Evolutionary conservation across 2,113 vertebrate species (phyloP).

Genomic region (Ascaphus truei): DNA sequence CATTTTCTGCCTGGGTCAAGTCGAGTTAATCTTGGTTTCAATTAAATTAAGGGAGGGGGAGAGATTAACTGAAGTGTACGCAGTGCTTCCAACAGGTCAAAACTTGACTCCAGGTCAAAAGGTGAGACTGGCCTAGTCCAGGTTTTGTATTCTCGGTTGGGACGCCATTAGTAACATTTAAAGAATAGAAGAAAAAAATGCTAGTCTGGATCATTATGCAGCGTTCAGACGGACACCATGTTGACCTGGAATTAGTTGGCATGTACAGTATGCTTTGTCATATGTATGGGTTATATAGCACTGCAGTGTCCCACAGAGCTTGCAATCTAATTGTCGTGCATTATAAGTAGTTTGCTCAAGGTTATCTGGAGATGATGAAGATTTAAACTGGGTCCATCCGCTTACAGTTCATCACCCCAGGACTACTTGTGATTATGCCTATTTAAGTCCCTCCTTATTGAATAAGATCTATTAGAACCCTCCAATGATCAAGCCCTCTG

Average conservation of each 20-base stretch:
- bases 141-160: too few species aligned
- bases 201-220: background rate
- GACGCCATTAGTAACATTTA: too few species aligned
- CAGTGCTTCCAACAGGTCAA: background rate
- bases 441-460: background rate
- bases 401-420: background rate
- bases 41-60: background rate
- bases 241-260: too few species aligned
- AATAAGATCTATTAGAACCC: too few species aligned
- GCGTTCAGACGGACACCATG: too few species aligned
- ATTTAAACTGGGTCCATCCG: slow-evolving; percentile 7
- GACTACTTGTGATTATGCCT: background rate
- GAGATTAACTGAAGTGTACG: background rate
- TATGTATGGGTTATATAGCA: background rate
- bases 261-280: background rate
- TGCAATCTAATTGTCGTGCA: slow-evolving; percentile 4
- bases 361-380: slow-evolving; percentile 13
- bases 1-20: slow-evolving; percentile 19
- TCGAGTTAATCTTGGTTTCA: slow-evolving; percentile 9
- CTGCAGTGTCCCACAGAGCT: background rate
- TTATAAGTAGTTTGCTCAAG: slow-evolving; percentile 4
- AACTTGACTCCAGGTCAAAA: too few species aligned
- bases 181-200: background rate
- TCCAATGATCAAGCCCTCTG: too few species aligned
- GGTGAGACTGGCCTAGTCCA: too few species aligned